A percentile compares a stretch with the other conserved stretches of the same genome.
These are phyloP conservation scores for Caenorhabditis sp. DNA, from an alignment of 2,888 invertebrate genomes.

Conservation along the genomic window DNA sequence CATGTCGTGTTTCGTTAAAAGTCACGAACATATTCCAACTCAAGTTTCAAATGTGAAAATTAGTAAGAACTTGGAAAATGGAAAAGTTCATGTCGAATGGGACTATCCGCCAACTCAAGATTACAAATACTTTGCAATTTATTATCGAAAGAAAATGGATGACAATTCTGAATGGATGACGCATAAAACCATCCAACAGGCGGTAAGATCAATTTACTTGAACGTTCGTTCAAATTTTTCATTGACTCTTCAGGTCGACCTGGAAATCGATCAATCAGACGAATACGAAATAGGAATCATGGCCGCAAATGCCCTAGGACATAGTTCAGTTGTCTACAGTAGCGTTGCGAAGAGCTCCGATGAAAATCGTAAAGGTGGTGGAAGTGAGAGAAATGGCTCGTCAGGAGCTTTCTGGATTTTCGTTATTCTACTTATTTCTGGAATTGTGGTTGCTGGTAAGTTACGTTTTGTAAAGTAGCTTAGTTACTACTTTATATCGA, in stretches of 20 bases:
- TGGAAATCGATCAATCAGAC: constrained; percentile 24
- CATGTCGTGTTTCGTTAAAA: constrained; percentile 44
- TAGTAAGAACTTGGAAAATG: constrained; percentile 16
- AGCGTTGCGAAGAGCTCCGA: constrained; percentile 23
- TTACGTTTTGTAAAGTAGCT: neutral
- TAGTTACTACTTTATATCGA: neutral
- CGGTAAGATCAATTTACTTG: constrained; percentile 25
- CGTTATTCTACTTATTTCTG: constrained; percentile 21
- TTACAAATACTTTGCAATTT: constrained; percentile 53
- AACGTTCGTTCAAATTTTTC: too few relatives aligned
- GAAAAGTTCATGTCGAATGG: constrained; percentile 27
- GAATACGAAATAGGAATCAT: constrained; percentile 45
- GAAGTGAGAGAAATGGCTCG: neutral
- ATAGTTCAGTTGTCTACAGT: constrained; percentile 43
- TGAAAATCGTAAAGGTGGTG: too few relatives aligned
- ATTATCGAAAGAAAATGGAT: constrained; percentile 41
- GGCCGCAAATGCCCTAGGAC: constrained; percentile 54
- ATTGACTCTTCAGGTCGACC: constrained; percentile 20
- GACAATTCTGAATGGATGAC: constrained; percentile 20
- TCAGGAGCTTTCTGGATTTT: constrained; percentile 31
- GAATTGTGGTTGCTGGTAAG: constrained; percentile 18
- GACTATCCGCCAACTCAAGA: constrained; percentile 39
- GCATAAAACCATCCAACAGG: constrained; percentile 34
- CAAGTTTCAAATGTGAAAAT: constrained; percentile 31
- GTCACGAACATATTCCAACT: constrained; percentile 37